Evolutionary conservation across 2,888 invertebrate species (phyloP), one percentile per base, ranked within the genome.

Genomic region (Arge pagana): DNA sequence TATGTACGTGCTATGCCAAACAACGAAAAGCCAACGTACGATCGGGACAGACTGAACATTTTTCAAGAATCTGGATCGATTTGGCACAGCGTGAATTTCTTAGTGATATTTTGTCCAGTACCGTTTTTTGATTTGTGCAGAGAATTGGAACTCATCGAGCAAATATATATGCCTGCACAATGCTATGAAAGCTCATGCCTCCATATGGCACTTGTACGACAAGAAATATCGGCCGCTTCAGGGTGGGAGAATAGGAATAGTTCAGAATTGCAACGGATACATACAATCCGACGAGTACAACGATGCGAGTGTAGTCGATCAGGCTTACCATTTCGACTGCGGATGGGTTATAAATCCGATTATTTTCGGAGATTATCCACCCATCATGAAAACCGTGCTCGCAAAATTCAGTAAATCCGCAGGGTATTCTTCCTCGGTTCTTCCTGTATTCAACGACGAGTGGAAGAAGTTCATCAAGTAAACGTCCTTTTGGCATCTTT

Each of bases 201-300:
- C n/a, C n/a, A n/a, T n/a, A n/a, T n/a, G n/a, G n/a, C n/a, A n/a
- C n/a, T n/a, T n/a, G n/a, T n/a, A n/a, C n/a, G n/a, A n/a, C n/a
- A n/a, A n/a, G n/a, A n/a, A n/a, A n/a, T n/a, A n/a, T n/a, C n/a
- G n/a, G n/a, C n/a, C n/a, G n/a, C n/a, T n/a, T n/a, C n/a, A n/a
- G n/a, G n/a, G n/a, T n/a, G n/a, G n/a, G n/a, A n/a, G n/a, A n/a
- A n/a, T n/a, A n/a, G n/a, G n/a, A n/a, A n/a, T n/a, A n/a, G n/a
- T n/a, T n/a, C n/a, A n/a, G n/a, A n/a, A n/a, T n/a, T n/a, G n/a
- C n/a, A n/a, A n/a, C n/a, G n/a, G n/a, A n/a, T n/a, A n/a, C n/a
- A n/a, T n/a, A n/a, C n/a, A n/a, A n/a, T n/a, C n/a, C n/a, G n/a
- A 85, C 57, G 83, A 83, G 0, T 88, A 88, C 64, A 86, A 87